These are phyloP conservation scores for Deilephila elpenor DNA, from an alignment of 2,888 invertebrate species.

Conservation along the genomic window DNA sequence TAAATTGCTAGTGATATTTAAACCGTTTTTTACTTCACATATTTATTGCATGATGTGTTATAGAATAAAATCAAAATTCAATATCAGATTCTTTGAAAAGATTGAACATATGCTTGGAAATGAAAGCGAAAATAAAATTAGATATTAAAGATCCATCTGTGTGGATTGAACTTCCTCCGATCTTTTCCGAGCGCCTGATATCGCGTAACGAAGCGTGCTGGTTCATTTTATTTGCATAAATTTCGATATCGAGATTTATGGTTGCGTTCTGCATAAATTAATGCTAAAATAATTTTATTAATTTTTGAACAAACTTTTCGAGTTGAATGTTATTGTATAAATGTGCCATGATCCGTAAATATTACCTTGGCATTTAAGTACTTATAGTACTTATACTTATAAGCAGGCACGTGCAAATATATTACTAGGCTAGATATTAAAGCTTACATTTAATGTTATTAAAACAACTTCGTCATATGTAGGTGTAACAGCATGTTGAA, in stretches of 20 bases:
- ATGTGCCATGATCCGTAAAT: not conserved
- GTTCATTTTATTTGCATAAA: slow-evolving; percentile 80
- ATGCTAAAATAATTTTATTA: slow-evolving; percentile 31
- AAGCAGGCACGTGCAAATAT: not conserved
- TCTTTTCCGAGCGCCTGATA: slow-evolving; percentile 70
- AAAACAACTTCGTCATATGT: no score
- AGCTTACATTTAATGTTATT: no score
- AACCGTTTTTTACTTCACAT: no score
- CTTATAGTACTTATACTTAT: no score
- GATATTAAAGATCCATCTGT: slow-evolving; percentile 59
- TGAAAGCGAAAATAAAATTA: slow-evolving; percentile 64
- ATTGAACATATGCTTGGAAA: slow-evolving; percentile 41
- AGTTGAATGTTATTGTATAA: not conserved
- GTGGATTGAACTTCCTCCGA: slow-evolving; percentile 61
- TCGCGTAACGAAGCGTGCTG: slow-evolving; percentile 77
- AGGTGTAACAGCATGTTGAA: no score
- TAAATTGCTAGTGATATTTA: not conserved
- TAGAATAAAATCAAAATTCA: not conserved
- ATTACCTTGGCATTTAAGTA: not conserved
- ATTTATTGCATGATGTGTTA: not conserved
- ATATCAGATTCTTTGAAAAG: slow-evolving; percentile 1
- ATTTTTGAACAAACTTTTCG: slow-evolving; percentile 23
- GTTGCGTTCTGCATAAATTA: slow-evolving; percentile 59
- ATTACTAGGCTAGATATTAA: no score
- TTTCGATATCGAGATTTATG: slow-evolving; percentile 72